Evolutionary conservation across 2,113 vertebrate genomes (phyloP), one percentile per base, ranked within the genome.

Genomic region (Colaptes auratus): DNA sequence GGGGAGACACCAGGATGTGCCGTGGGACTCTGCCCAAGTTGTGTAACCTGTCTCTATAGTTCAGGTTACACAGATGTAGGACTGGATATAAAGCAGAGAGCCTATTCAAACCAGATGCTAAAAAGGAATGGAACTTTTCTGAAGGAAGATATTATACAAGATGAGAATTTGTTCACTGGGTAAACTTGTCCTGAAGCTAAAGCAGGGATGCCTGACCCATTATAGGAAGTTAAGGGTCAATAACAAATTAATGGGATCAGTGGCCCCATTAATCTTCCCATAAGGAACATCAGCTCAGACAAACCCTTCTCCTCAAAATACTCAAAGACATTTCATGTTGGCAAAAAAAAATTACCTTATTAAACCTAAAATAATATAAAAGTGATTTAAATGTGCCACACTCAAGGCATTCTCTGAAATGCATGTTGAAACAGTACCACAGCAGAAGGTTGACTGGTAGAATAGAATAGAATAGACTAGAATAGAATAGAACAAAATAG

Each of bases 171-270:
- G 33, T 91, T 92, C 78, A 60, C 74, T 59, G 76, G 81, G 71
- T 82, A 90, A 93, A 94, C 90, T 86, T 91, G 21, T 66, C 91
- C 89, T 91, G 60, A 86, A 96, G 91, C 66, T 72, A 39, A 64
- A 95, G 74, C 28, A 81, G 72, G 73, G 58, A 81, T 81, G 59
- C 76, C 77, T 86, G 85, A 94, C 83, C 20, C 19, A 64, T 82
- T 71, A 76, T 14, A 86, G 55, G 75, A 92, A 92, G 78, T 89
- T 89, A 95, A 96, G 96, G 91, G 95, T 95, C 97, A 97, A 75
- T 72, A 96, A 90, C 82, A 95, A 92, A 93, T 94, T 94, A 97
- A 97, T 97, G 93, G 94, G 94, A 92, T 95, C 97, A 80, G 80
- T 66, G 92, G 90, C 91, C 91, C 93, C 83, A 95, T 97, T 97